phyloP scores from a whole-genome alignment of 2,113 vertebrate genomes.

The Takifugu flavidus region DNA sequence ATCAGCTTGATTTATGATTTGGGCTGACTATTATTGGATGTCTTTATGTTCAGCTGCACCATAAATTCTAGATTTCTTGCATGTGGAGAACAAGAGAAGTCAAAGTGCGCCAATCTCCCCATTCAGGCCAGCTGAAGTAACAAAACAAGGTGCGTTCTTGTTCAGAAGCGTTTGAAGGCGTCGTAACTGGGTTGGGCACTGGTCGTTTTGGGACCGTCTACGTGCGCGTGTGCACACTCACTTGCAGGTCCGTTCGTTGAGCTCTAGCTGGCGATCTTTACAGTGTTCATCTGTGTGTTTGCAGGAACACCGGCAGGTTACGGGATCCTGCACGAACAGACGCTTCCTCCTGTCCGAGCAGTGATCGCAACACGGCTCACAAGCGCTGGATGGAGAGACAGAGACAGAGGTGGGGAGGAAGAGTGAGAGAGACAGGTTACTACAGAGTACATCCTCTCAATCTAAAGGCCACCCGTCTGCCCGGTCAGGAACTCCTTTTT shows the following conservation, averaged over 20 bases:
- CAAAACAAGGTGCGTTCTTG: no score
- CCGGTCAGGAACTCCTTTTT: constrained; percentile 19
- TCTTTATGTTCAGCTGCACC: no score
- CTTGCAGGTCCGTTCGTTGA: constrained; percentile 99
- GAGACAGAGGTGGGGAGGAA: constrained; percentile 61
- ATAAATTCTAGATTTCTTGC: no score
- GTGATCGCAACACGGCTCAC: constrained; percentile 93
- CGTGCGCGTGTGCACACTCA: constrained; percentile 69
- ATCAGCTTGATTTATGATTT: no score
- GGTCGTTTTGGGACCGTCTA: neutral
- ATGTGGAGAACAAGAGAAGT: no score
- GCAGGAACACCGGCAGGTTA: constrained; percentile 98
- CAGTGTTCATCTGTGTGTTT: constrained; percentile 96
- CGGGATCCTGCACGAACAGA: constrained; percentile 93
- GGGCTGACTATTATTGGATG: no score
- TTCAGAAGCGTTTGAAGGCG: no score
- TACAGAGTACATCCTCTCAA: constrained; percentile 26
- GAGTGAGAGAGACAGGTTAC: constrained; percentile 46
- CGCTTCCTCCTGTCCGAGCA: constrained; percentile 94
- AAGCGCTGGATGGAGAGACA: constrained; percentile 83
- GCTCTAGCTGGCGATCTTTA: constrained; percentile 96
- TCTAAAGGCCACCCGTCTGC: constrained; percentile 31
- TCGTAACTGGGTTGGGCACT: no score
- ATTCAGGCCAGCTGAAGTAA: no score
- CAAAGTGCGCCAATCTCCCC: no score